Evolutionary conservation across 2,888 invertebrate species (phyloP).

Genomic region (Amblyjoppa proteus): DNA sequence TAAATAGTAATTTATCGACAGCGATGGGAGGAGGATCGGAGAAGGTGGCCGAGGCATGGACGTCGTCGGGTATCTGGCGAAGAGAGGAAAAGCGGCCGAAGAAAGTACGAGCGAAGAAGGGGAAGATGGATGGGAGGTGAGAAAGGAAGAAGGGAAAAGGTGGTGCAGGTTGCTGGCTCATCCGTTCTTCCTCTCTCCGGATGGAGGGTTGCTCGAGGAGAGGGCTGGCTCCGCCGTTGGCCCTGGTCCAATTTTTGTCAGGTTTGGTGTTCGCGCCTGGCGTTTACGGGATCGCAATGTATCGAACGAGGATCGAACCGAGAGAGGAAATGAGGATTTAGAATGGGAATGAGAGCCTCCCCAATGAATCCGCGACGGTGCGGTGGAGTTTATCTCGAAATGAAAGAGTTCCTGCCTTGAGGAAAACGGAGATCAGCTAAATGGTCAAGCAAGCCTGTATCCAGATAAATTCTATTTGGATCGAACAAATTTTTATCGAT

Average conservation of each 20-base stretch:
- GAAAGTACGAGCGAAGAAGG: slow-evolving; percentile 13
- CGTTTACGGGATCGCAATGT: slow-evolving; percentile 64
- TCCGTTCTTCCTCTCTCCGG: slow-evolving; percentile 64
- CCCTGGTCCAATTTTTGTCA: slow-evolving; percentile 77
- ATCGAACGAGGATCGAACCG: slow-evolving; percentile 70
- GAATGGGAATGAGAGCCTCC: not conserved
- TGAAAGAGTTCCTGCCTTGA: not conserved
- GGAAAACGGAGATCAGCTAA: not conserved
- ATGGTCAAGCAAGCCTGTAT: not conserved
- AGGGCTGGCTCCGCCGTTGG: slow-evolving; percentile 68
- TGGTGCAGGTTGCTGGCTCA: slow-evolving; percentile 56
- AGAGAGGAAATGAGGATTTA: slow-evolving; percentile 68
- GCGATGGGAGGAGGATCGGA: slow-evolving; percentile 18
- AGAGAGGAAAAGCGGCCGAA: slow-evolving; percentile 31
- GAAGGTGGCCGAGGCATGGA: not conserved
- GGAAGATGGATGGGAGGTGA: slow-evolving; percentile 41
- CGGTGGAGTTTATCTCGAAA: not conserved
- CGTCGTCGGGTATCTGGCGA: slow-evolving; percentile 9
- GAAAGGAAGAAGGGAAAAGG: slow-evolving; percentile 26
- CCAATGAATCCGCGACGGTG: not conserved
- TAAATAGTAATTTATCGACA: slow-evolving; percentile 69
- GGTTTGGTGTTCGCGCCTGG: slow-evolving; percentile 67
- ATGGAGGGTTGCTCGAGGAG: slow-evolving; percentile 23
- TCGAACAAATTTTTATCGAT: too few species aligned
- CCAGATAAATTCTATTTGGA: too few species aligned